Evolutionary conservation across 2,113 vertebrate genomes (phyloP).

Genomic region (Isichthys henryi): DNA sequence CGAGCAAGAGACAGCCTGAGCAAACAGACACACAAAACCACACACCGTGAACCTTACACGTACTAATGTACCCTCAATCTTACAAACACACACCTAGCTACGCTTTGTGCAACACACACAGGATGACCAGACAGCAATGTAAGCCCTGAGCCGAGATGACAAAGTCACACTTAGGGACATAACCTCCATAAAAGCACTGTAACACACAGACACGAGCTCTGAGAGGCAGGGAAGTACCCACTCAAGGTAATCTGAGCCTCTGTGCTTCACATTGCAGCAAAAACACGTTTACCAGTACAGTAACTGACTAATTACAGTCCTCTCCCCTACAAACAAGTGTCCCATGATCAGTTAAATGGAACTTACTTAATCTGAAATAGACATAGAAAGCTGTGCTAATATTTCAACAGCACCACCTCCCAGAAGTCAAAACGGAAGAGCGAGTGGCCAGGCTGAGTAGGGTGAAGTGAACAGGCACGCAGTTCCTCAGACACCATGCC

Average conservation of each 20-base stretch:
- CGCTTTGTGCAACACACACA: background rate
- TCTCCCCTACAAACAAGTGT: background rate
- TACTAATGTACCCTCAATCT: background rate
- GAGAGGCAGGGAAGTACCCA: background rate
- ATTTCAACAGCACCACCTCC: background rate
- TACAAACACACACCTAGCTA: background rate
- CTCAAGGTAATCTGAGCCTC: background rate
- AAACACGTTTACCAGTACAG: background rate
- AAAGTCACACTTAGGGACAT: background rate
- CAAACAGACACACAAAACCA: background rate
- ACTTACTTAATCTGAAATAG: background rate
- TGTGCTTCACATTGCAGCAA: background rate
- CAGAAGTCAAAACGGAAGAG: background rate
- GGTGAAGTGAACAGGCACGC: background rate
- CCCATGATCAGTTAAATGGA: background rate
- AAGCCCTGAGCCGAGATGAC: background rate
- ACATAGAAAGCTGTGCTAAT: background rate
- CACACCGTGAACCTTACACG: background rate
- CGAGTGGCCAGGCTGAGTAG: background rate
- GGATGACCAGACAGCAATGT: background rate
- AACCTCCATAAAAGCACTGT: background rate
- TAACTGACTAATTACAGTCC: slow-evolving; percentile 10
- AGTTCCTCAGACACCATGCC: background rate
- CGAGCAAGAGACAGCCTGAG: background rate
- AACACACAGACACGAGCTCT: background rate